A percentile compares a stretch with the other conserved stretches of the same genome.
These are phyloP conservation scores for Mactromeris polynyma DNA, from an alignment of 2,888 invertebrate species.

Conservation along the genomic window DNA sequence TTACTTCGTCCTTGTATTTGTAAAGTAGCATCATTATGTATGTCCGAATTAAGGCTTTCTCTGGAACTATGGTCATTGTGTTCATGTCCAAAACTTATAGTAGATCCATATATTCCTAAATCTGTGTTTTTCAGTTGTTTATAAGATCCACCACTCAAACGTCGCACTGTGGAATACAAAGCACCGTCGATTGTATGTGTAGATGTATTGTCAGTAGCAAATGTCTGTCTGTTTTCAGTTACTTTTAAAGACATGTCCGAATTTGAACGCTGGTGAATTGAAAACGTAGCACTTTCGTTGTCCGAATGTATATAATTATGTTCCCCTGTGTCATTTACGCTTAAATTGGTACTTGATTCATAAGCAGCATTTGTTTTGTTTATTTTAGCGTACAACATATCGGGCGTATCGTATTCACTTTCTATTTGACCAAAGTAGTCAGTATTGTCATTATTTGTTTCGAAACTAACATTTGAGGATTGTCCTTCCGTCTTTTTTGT, in stretches of 20 bases:
- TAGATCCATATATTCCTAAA: slow-evolving; percentile 24
- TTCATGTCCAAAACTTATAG: not conserved
- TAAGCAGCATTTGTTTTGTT: slow-evolving; percentile 36
- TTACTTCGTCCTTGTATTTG: not conserved
- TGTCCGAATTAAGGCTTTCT: not conserved
- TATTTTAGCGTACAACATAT: slow-evolving; percentile 60
- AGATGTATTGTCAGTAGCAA: not conserved
- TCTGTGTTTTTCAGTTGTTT: slow-evolving; percentile 17
- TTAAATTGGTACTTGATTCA: slow-evolving; percentile 36
- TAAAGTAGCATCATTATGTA: slow-evolving; percentile 7
- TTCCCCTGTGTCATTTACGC: not conserved
- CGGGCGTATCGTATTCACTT: slow-evolving; percentile 38
- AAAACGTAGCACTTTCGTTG: not conserved
- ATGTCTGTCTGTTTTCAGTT: slow-evolving; percentile 34
- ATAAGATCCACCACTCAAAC: slow-evolving; percentile 46
- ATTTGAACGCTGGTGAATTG: not conserved
- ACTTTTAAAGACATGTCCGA: slow-evolving; percentile 20
- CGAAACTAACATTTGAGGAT: not conserved
- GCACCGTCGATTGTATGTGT: slow-evolving; percentile 50
- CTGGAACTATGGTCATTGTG: not conserved
- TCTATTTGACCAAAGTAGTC: slow-evolving; percentile 22
- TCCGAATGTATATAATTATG: not conserved
- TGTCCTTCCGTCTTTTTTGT: not conserved
- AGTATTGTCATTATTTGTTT: not conserved
- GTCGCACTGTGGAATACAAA: slow-evolving; percentile 51